Conservation (phyloP, 2,888 invertebrate genomes). For the Eucriotettix oculatus region DNA sequence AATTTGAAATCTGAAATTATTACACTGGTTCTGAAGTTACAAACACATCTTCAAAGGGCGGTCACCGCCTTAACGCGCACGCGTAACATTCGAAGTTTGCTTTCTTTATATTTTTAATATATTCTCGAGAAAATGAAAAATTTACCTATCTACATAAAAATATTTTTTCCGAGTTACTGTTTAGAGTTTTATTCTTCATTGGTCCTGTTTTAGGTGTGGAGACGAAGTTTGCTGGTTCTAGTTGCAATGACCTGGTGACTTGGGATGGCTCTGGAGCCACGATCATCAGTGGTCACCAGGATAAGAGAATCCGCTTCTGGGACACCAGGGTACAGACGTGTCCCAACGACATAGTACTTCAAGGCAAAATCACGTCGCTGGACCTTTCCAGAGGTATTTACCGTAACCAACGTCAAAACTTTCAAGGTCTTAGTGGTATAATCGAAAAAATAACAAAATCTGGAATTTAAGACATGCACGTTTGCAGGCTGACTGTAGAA, state of each 20-base stretch:
- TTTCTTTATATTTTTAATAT: no score
- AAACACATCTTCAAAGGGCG: no score
- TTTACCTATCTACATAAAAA: background rate
- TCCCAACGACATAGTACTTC: slow-evolving; percentile 66
- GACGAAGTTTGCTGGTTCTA: slow-evolving; percentile 90
- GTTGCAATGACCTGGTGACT: slow-evolving; percentile 91
- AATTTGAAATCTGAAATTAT: no score
- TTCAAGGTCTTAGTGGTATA: no score
- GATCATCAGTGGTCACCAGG: slow-evolving; percentile 95
- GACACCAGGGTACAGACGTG: slow-evolving; percentile 79
- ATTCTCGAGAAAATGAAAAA: no score
- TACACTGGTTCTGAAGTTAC: no score
- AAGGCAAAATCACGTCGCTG: slow-evolving; percentile 88
- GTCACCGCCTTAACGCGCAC: no score
- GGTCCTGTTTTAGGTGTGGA: slow-evolving; percentile 49
- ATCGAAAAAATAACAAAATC: no score
- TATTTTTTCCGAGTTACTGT: background rate
- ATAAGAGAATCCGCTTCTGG: slow-evolving; percentile 94
- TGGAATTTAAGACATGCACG: no score
- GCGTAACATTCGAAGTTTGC: no score
- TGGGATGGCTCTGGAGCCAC: slow-evolving; percentile 73
- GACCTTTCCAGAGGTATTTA: slow-evolving; percentile 89
- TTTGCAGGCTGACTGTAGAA: no score
- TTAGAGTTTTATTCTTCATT: background rate
- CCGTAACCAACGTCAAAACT: no score